These are phyloP conservation scores for Fragariocoptes setiger DNA, from an alignment of 1,140 invertebrate species.

Conservation along the genomic window DNA sequence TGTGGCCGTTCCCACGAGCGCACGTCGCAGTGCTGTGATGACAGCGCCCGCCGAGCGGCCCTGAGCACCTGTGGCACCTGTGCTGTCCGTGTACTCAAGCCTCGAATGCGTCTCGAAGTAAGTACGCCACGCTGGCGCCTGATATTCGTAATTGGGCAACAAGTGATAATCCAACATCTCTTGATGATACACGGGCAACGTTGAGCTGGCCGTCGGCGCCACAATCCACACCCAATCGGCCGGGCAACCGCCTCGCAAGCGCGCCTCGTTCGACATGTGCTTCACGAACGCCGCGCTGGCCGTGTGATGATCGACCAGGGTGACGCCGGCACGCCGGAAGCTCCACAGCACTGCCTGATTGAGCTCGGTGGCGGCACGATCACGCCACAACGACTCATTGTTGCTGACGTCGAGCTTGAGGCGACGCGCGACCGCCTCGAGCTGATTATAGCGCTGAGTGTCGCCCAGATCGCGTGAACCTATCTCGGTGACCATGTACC, in stretches of 20 bases:
- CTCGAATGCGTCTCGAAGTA: neutral
- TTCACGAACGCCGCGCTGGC: constrained; percentile 83
- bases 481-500: constrained; percentile 91
- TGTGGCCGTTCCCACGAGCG: neutral
- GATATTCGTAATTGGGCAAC: constrained; percentile 64
- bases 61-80: neutral
- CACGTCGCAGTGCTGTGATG: neutral
- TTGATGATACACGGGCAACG: constrained; percentile 71
- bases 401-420: constrained; percentile 62
- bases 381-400: constrained; percentile 58
- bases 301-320: constrained; percentile 79
- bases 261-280: constrained; percentile 62
- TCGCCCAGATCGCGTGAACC: constrained; percentile 66
- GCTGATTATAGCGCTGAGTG: constrained; percentile 45
- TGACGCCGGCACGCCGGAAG: constrained; percentile 47
- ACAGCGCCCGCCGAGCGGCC: neutral
- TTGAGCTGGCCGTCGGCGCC: constrained; percentile 56
- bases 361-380: constrained; percentile 55
- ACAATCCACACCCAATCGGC: constrained; percentile 92
- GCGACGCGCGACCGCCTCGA: constrained; percentile 45
- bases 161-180: constrained; percentile 73
- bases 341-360: constrained; percentile 69
- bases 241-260: constrained; percentile 61
- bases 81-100: neutral
- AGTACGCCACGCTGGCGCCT: constrained; percentile 24